Evolutionary conservation across 2,113 vertebrate species (phyloP).

Genomic region (Menidia beryllina): DNA sequence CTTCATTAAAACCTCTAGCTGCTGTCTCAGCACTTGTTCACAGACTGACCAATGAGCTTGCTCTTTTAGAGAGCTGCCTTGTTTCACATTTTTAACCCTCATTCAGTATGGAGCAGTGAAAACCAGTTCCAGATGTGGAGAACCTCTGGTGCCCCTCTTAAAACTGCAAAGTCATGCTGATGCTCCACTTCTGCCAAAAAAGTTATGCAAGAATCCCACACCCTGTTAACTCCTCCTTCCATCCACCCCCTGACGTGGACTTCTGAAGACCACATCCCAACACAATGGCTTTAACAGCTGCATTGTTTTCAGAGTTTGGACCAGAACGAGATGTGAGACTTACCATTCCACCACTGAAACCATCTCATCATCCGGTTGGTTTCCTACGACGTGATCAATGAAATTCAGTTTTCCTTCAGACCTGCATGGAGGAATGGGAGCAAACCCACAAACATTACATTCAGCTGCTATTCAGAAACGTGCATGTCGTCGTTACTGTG

Average conservation of each 20-base stretch:
- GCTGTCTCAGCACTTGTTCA: background rate
- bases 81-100: slow-evolving; percentile 15
- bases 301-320: background rate
- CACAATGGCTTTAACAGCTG: background rate
- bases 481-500: background rate
- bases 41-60: slow-evolving; percentile 56
- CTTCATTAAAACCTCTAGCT: background rate
- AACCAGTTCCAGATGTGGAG: slow-evolving; percentile 78
- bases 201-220: slow-evolving; percentile 41
- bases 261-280: slow-evolving; percentile 1
- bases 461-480: background rate
- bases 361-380: slow-evolving; percentile 94
- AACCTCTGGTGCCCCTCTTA: slow-evolving; percentile 4
- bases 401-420: slow-evolving; percentile 84
- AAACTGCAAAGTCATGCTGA: slow-evolving; percentile 74
- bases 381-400: slow-evolving; percentile 94
- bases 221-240: background rate
- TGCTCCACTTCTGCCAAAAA: slow-evolving; percentile 12
- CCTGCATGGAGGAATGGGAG: slow-evolving; percentile 66
- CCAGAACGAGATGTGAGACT: slow-evolving; percentile 16
- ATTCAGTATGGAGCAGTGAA: slow-evolving; percentile 6
- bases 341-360: slow-evolving; percentile 90
- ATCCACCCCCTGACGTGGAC: background rate
- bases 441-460: background rate
- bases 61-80: slow-evolving; percentile 42